Base-by-base conservation (phyloP, 1,140 invertebrate genomes). In the Akabosia matsudoensis region DNA sequence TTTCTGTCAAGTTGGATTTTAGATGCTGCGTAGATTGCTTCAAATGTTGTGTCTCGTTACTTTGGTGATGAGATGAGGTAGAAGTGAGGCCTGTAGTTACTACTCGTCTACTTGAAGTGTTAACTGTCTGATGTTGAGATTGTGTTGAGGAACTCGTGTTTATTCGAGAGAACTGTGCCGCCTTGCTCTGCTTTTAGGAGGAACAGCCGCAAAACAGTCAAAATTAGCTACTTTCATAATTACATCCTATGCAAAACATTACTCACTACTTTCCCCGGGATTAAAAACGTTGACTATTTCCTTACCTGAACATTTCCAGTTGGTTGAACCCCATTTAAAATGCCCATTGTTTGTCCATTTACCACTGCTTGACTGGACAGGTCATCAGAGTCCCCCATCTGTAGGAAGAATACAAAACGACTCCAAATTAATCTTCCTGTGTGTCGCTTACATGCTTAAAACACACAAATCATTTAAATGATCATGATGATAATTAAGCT, bases 1-100 rank as follows among this genome's bases (percentile, higher is more conserved):
- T 87, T 79, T 92, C 91, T 76, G 88, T 88, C 56, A 92, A 87
- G 84, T 92, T 90, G n/a, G 89, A 90, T 84, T 91, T 91, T 82
- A 92, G 88, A 22, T 82, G 79, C 64, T 83, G 79, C 14, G 74
- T 78, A 1, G 79, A 79, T 33, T 78, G 77, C 34, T 79, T 79
- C 33, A 74, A 52, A 51, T 72, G 70, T 51, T 72, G 70, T 18
- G 67, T 78, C 75, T 81, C 77, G 56, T 81, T 77, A 13, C 75
- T 73, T 67, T 79, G 75, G 37, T 76, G 75, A 16, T 80, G 76
- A 22, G 79, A 81, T 16, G 37, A 45, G 37, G 37, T 45, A n/a
- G n/a, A n/a, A n/a, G 77, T 76, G 18, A 75, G 52, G 30, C 73
- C 76, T 10, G 79, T 77, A 24, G 77, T 37, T 1, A 74, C 73